Evolutionary conservation across 1,140 invertebrate genomes (phyloP), one percentile per base, ranked within the genome.

Genomic region (Druon quercuslanigerum): DNA sequence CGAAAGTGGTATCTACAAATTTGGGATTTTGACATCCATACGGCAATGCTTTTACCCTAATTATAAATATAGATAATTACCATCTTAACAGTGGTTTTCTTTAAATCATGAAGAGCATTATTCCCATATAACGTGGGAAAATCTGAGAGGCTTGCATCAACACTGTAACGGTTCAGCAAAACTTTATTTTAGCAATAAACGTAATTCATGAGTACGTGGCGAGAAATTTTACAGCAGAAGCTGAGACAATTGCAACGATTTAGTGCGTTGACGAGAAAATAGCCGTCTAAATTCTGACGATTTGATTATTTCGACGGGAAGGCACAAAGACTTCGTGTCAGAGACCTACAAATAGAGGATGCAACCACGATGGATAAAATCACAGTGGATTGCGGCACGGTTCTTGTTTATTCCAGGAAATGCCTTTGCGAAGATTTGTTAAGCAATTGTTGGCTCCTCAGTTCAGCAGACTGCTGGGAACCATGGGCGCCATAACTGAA

Each of bases 391-490:
- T 57, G 19, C 73, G 76, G 76, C 56, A 60, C 17, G 75, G 52
- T 19, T 54, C 71, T 78, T 78, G 77, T 80, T 82, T 82, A 82
- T 82, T 84, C 77, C 80, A 76, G 54, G 82, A 79, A 84, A 83
- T 80, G 76, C 51, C 71, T 76, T 71, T 60, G 57, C 56, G 52
- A 76, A 78, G 77, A 82, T 82, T 81, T 82, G 82, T 82, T 83
- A 73, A 82, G 82, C 78, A 83, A 83, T 83, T 80, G 77, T 82
- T 82, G 70, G 71, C 20, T 73, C 66, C 16, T 51, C 6, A 14
- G 56, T 52, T 50, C 17, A 70, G n/a, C 46, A 72, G n/a, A 20
- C 51, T 73, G 72, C 51, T 79, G 80, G 78, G 80, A 82, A 79
- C 74, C 46, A 19, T 25, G 72, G 46, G 19, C 50, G 9, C 25